Base-by-base conservation (phyloP, 2,113 vertebrate species). In the Prietella phreatophila region DNA sequence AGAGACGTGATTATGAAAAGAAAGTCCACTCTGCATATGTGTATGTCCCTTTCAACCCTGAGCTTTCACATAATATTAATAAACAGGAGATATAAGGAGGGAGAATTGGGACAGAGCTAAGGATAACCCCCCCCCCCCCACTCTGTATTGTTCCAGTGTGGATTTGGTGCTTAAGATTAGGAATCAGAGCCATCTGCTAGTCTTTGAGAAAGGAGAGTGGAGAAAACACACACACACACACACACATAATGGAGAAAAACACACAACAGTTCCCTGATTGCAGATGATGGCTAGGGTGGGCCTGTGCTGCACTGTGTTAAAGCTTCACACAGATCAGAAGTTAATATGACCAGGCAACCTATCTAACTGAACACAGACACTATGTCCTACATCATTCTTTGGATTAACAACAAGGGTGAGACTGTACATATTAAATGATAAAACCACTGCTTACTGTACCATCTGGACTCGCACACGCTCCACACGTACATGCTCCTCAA, bases 81-180 rank as follows among this genome's bases (percentile, higher is more conserved):
- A 25, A 19, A 53, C 67, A 82, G 78, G 9, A 84, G 56, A 55
- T 50, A 86, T 10, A 6, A 78, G 63, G n/a, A 47, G 36, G 61
- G 27, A 27, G 27, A 67, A 78, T 10, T 79, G 60, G 69, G 61
- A 78, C 67, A 78, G 63, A 8, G 60, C 53, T 7, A n/a, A 69
- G 75, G 71, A 79, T 89, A 50, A 86, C 61, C 58, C 33, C 87
- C 61, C 80, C 60, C 42, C 47, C 84, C 61, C 80, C 60, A 86
- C n/a, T 47, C 88, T 86, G 85, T 67, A 87, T 87, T 73, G 65
- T 86, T 89, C 78, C 86, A 91, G n/a, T 71, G 87, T 82, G 85
- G 85, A 89, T 91, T 91, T 87, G 83, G 76, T 69, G 82, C 82
- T 89, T 91, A 85, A 88, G 76, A 91, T 89, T 91, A 91, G 83